phyloP scores from a whole-genome alignment of 2,113 vertebrate species.

The Rallus limicola region DNA sequence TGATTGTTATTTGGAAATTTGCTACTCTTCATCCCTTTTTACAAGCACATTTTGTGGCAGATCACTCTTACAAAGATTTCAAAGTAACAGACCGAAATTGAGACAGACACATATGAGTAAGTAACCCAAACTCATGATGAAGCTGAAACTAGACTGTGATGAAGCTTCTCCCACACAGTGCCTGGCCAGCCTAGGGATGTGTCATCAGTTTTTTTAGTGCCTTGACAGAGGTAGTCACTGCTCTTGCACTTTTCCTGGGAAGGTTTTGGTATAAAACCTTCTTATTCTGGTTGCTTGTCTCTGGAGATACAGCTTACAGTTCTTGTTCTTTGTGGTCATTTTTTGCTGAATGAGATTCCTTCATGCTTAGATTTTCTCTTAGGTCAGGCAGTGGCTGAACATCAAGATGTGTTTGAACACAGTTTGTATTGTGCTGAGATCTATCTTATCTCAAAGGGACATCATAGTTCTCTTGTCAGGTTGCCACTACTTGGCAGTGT shows the following conservation, averaged over 20 bases:
- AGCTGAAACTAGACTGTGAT: neutral
- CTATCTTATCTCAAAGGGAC: neutral
- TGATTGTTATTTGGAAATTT: constrained; percentile 37
- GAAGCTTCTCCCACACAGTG: constrained; percentile 1
- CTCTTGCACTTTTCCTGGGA: neutral
- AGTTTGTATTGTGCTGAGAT: neutral
- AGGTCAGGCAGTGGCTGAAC: neutral
- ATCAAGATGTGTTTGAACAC: neutral
- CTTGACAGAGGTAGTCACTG: neutral
- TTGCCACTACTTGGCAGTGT: neutral
- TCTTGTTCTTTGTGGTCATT: neutral
- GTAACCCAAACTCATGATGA: neutral
- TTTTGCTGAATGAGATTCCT: neutral
- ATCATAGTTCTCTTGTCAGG: neutral
- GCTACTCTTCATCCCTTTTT: constrained; percentile 31
- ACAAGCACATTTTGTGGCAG: constrained; percentile 24
- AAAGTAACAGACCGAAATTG: neutral
- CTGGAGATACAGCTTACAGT: neutral
- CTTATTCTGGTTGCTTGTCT: neutral
- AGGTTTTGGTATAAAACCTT: neutral
- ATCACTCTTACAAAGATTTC: neutral
- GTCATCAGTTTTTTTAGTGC: neutral
- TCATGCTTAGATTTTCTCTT: neutral
- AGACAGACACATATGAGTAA: neutral
- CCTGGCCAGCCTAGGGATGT: neutral